Evolutionary conservation across 2,113 vertebrate species (phyloP), one percentile per base, ranked within the genome.

Genomic region (Serinus canaria): DNA sequence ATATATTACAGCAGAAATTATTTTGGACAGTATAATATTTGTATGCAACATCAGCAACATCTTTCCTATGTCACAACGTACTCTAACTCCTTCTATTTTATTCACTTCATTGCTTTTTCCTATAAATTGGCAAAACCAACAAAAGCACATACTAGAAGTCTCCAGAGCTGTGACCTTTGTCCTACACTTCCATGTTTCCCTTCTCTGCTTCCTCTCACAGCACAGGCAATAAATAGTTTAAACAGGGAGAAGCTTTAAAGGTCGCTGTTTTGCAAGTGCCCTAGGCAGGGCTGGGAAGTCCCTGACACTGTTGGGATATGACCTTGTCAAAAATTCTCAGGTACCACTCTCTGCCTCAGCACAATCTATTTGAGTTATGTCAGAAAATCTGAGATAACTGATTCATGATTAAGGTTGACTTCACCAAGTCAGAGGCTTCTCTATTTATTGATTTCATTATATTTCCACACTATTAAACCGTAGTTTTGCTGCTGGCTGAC

Each of bases 181-280:
- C 60, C 47, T 35, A 31, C 22, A 50, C 33, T 92, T 96, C 83
- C 76, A 9, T 88, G 73, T 82, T 93, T 62, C 49, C 82, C 33
- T 90, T 80, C 72, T 94, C 72, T 66, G 37, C 47, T 72, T 93
- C 52, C 90, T 95, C 60, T 82, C 39, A 75, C 47, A 76, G 44
- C 15, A 44, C 43, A 74, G 93, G 95, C 95, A 95, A 55, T 84
- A 95, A 94, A 96, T 90, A 84, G 63, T 94, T 97, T 91, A 95
- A 97, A 93, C 63, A 91, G 37, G 73, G 83, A 96, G 89, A 92
- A 79, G 9, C 23, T 89, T 68, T 97, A 92, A 76, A 97, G 91
- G 93, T 95, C 66, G 5, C 30, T 76, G 74, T 86, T 97, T 77
- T 96, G 64, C 74, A 55, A 52, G 27, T 91, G 91, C 92, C 91